phyloP scores from a whole-genome alignment of 2,113 vertebrate species.

The Raja brachyura region DNA sequence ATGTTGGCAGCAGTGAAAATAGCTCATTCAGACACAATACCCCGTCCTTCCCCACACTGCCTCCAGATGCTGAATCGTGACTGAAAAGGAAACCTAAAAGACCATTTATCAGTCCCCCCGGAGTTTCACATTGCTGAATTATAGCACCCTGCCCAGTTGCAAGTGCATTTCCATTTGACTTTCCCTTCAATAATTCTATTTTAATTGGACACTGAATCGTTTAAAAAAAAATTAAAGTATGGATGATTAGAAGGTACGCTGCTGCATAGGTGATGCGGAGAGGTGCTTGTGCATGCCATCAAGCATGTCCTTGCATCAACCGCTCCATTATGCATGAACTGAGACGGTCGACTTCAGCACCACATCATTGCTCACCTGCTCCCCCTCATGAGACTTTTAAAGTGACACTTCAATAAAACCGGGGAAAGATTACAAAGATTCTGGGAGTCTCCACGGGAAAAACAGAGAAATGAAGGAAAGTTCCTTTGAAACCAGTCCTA shows the following conservation, averaged over 20 bases:
- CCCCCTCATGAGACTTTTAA: conserved; percentile 20
- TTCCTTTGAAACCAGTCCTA: neutral
- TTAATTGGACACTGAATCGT: neutral
- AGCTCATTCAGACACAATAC: neutral
- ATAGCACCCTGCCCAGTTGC: neutral
- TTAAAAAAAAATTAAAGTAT: neutral
- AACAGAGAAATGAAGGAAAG: neutral
- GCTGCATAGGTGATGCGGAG: neutral
- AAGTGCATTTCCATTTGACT: neutral
- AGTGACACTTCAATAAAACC: neutral
- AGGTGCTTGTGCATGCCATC: neutral
- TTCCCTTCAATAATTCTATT: neutral
- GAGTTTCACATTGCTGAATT: neutral
- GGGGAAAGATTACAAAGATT: neutral
- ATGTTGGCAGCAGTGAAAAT: neutral
- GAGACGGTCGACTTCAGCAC: neutral
- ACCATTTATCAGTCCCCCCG: too few relatives aligned
- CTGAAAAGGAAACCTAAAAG: neutral
- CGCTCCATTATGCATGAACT: conserved; percentile 7
- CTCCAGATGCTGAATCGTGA: neutral
- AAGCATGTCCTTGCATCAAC: conserved; percentile 9
- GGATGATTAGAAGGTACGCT: neutral
- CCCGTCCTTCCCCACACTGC: too few relatives aligned
- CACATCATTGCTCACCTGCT: neutral
- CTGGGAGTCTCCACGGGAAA: neutral